Conservation (phyloP, 1,140 invertebrate genomes). For the Amphibalanus amphitrite region DNA sequence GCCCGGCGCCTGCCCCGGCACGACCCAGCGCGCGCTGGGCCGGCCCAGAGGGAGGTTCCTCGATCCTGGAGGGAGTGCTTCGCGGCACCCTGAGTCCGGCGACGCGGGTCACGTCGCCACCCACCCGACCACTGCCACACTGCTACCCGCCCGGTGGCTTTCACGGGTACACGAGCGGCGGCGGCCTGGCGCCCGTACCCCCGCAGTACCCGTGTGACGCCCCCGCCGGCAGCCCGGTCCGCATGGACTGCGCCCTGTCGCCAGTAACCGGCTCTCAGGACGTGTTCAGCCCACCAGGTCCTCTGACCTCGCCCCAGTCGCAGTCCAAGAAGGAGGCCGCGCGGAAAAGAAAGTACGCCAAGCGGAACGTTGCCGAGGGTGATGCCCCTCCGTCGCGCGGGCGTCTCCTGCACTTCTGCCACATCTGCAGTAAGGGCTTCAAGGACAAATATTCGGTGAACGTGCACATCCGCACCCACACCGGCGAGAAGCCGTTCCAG, state of each 20-base stretch:
- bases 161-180: conserved; percentile 5
- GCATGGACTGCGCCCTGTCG: conserved; percentile 14
- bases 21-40: background rate
- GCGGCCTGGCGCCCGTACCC: too few species aligned
- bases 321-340: conserved; percentile 12
- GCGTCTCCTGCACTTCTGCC: conserved; percentile 70
- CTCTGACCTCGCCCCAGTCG: conserved; percentile 8
- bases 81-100: conserved; percentile 15
- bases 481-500: conserved; percentile 74
- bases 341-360: conserved; percentile 19
- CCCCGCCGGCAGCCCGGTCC: background rate
- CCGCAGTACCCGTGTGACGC: background rate
- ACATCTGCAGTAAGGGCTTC: conserved; percentile 78
- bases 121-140: conserved; percentile 12
- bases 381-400: conserved; percentile 17
- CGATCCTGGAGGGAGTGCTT: conserved; percentile 18
- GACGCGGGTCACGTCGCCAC: conserved; percentile 13
- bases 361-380: conserved; percentile 10
- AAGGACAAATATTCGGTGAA: conserved; percentile 87
- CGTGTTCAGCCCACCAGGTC: background rate
- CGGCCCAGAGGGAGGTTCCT: conserved; percentile 15
- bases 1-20: background rate
- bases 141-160: conserved; percentile 16
- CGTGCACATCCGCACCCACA: conserved; percentile 77
- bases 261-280: background rate